Evolutionary conservation across 1,140 invertebrate genomes (phyloP).

Genomic region (Mylabris phalerata): DNA sequence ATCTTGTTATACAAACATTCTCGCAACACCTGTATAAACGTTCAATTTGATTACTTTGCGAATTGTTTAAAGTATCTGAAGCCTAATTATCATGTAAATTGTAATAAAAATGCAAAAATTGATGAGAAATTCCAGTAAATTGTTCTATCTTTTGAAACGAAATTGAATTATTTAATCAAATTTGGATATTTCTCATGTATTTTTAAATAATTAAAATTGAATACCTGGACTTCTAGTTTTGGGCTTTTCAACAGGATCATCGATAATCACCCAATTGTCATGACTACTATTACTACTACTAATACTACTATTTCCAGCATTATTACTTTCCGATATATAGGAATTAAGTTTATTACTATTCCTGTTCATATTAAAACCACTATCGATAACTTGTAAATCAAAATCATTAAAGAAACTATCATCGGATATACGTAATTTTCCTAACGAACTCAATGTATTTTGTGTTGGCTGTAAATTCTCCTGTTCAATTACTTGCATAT

Average conservation of each 20-base stretch:
- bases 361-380: constrained; percentile 48
- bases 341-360: constrained; percentile 19
- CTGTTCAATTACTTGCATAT: constrained; percentile 92
- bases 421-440: constrained; percentile 35
- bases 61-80: too few species aligned
- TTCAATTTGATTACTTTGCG: too few species aligned
- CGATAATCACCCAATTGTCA: constrained; percentile 38
- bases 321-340: constrained; percentile 16
- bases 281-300: constrained; percentile 17
- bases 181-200: too few species aligned
- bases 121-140: too few species aligned
- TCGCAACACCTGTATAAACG: too few species aligned
- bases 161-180: too few species aligned
- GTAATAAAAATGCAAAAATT: too few species aligned
- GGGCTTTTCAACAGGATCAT: constrained; percentile 34
- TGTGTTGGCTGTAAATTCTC: constrained; percentile 46
- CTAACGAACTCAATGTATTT: constrained; percentile 34
- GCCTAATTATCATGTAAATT: too few species aligned
- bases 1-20: too few species aligned
- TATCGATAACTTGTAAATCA: constrained; percentile 37
- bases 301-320: constrained; percentile 1
- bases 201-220: too few species aligned
- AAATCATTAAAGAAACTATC: constrained; percentile 42
- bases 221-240: constrained; percentile 8
- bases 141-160: too few species aligned